These are phyloP conservation scores for Ophthalmolycus amberensis DNA, from an alignment of 2,113 vertebrate genomes.

Conservation along the genomic window DNA sequence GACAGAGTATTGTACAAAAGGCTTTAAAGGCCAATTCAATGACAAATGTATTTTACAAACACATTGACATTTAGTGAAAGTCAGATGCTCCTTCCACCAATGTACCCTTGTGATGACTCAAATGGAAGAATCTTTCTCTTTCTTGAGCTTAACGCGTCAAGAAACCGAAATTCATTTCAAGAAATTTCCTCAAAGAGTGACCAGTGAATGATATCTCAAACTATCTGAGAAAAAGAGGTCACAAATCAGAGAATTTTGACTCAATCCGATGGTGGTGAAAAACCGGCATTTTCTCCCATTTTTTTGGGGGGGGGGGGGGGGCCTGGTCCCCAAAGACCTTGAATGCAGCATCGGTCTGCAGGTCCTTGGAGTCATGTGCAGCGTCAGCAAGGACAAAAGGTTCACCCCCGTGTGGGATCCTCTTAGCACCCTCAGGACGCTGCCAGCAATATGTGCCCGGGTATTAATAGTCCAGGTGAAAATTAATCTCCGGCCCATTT, in stretches of 20 bases:
- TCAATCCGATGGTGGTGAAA: no score
- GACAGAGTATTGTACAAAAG: not conserved
- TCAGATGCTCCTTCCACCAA: not conserved
- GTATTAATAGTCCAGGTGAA: conserved; percentile 67
- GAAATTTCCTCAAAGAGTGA: not conserved
- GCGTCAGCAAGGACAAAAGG: conserved; percentile 45
- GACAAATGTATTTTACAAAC: conserved; percentile 33
- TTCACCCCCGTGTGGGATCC: conserved; percentile 28
- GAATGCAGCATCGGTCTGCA: conserved; percentile 1
- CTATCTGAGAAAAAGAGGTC: not conserved
- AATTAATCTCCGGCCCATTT: conserved; percentile 56
- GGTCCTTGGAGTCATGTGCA: not conserved
- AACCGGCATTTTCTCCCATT: no score
- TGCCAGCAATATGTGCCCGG: conserved; percentile 15
- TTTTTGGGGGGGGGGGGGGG: not conserved
- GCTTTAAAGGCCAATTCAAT: conserved; percentile 28
- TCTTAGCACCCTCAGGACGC: conserved; percentile 15
- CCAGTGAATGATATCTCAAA: not conserved
- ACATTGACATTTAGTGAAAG: conserved; percentile 24
- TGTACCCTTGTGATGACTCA: not conserved
- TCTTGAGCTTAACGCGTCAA: not conserved
- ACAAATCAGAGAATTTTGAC: not conserved
- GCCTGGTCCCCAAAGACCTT: conserved; percentile 22
- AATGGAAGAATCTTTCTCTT: not conserved
- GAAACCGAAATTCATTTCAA: not conserved